Conservation (phyloP, 2,113 vertebrate genomes). For the Callionymus lyra region DNA sequence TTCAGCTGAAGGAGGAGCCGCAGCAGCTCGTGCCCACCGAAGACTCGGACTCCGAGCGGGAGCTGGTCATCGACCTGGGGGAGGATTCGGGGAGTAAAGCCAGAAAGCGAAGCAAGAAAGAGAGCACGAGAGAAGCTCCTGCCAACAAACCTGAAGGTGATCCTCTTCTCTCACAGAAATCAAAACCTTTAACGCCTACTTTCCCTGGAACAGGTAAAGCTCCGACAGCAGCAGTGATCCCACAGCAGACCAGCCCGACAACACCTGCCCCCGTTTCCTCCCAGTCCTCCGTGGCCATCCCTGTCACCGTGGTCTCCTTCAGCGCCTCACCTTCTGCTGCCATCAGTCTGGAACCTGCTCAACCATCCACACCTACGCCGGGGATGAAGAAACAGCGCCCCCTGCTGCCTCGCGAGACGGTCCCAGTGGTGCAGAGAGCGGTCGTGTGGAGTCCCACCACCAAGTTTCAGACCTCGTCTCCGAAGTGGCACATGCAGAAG, state of each 20-base stretch:
- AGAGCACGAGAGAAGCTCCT: conserved; percentile 70
- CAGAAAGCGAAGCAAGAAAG: conserved; percentile 82
- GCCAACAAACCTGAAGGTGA: conserved; percentile 78
- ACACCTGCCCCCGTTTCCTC: conserved; percentile 63
- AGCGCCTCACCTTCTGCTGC: conserved; percentile 62
- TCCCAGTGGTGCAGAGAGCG: conserved; percentile 83
- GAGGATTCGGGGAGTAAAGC: conserved; percentile 85
- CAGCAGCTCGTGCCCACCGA: conserved; percentile 72
- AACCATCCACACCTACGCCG: conserved; percentile 52
- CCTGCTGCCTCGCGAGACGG: conserved; percentile 87
- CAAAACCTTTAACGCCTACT: background rate
- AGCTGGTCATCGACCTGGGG: conserved; percentile 93
- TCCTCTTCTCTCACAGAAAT: background rate
- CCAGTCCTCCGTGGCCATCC: conserved; percentile 71
- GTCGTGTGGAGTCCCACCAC: conserved; percentile 89
- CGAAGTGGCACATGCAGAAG: conserved; percentile 97
- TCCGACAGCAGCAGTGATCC: conserved; percentile 60
- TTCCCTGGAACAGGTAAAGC: conserved; percentile 71
- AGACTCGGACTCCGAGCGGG: conserved; percentile 93
- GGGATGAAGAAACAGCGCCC: conserved; percentile 92
- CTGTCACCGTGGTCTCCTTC: conserved; percentile 65
- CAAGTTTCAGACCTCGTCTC: conserved; percentile 95
- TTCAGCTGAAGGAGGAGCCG: conserved; percentile 75
- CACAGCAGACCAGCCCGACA: conserved; percentile 70
- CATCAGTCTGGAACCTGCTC: conserved; percentile 40